Evolutionary conservation across 2,113 vertebrate genomes (phyloP).

Genomic region (Pteronura brasiliensis): DNA sequence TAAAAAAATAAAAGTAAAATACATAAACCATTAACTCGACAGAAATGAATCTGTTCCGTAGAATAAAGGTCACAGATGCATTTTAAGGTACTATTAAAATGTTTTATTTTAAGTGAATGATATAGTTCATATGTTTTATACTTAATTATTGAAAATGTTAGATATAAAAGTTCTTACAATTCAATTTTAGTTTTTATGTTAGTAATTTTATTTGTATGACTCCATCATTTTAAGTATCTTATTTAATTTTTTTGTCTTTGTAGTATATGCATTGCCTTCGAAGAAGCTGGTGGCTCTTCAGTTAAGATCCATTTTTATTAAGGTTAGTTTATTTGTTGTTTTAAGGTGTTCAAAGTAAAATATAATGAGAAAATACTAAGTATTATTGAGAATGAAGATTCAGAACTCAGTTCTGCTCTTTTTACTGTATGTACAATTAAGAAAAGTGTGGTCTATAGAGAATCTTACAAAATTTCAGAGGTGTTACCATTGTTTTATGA

Average conservation of each 20-base stretch:
- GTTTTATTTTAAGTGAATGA: constrained; percentile 2
- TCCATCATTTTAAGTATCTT: constrained; percentile 18
- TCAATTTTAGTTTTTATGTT: neutral
- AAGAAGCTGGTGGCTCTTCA: constrained; percentile 92
- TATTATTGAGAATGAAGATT: constrained; percentile 22
- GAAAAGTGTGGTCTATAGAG: neutral
- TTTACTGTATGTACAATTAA: neutral
- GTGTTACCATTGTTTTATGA: neutral
- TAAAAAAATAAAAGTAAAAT: neutral
- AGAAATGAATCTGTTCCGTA: neutral
- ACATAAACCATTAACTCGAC: neutral
- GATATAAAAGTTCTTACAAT: neutral
- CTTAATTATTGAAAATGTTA: constrained; percentile 50
- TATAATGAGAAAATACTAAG: constrained; percentile 24
- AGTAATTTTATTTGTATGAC: neutral
- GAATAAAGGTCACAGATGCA: neutral
- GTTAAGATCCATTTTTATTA: constrained; percentile 93
- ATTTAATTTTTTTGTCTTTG: constrained; percentile 57
- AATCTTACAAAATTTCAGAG: neutral
- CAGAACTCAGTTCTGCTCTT: neutral
- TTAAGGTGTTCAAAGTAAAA: neutral
- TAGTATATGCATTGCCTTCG: constrained; percentile 91
- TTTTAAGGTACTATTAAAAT: constrained; percentile 15
- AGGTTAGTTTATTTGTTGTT: constrained; percentile 83
- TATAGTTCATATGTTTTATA: neutral